phyloP scores from a whole-genome alignment of 2,888 invertebrate species.

The Microlaimidae sp. region DNA sequence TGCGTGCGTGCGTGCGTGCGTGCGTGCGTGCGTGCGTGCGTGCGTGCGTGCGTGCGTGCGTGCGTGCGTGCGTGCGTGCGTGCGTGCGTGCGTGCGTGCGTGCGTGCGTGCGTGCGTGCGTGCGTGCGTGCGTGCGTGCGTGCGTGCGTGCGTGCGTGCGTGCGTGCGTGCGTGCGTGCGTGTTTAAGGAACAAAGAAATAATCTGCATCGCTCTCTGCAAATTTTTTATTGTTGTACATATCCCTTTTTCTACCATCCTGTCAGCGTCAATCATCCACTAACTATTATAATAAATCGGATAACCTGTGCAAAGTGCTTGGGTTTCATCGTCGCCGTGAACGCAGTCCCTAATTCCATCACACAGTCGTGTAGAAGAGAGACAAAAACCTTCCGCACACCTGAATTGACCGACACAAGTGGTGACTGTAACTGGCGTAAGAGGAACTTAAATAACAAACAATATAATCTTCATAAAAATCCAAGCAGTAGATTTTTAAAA shows the following conservation, averaged over 20 bases:
- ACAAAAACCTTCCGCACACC: neutral
- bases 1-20: constrained; percentile 16
- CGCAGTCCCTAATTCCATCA: neutral
- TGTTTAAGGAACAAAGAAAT: too few species aligned
- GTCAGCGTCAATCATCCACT: too few species aligned
- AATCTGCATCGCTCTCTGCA: constrained; percentile 8
- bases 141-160: too few species aligned
- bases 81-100: constrained; percentile 16
- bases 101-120: too few species aligned
- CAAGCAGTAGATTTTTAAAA: too few species aligned
- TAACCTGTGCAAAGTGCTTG: neutral
- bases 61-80: constrained; percentile 16
- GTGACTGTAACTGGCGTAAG: neutral
- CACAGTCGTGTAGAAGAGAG: neutral
- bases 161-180: too few species aligned
- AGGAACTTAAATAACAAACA: too few species aligned
- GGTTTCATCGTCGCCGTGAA: neutral
- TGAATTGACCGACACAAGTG: neutral
- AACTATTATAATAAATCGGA: too few species aligned
- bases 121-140: too few species aligned
- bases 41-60: constrained; percentile 17
- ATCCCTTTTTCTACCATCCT: too few species aligned
- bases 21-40: constrained; percentile 16
- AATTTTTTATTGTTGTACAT: neutral
- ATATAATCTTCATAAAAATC: too few species aligned